phyloP scores from a whole-genome alignment of 2,113 vertebrate genomes.

The Eretmochelys imbricata region DNA sequence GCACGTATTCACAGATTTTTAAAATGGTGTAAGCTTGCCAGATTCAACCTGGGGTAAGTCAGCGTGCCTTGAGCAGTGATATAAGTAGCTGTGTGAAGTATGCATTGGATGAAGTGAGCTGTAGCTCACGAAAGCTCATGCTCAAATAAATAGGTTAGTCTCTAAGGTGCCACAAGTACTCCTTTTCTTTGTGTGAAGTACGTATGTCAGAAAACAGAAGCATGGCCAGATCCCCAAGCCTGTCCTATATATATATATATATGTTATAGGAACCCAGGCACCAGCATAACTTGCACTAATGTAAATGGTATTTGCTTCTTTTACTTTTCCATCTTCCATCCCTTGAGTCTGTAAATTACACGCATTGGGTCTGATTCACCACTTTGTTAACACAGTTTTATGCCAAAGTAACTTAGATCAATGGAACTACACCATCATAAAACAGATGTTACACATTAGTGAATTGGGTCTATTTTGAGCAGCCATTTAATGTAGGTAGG shows the following conservation, averaged over 20 bases:
- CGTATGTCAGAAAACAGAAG: neutral
- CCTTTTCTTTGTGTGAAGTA: neutral
- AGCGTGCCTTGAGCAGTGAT: neutral
- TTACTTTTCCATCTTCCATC: neutral
- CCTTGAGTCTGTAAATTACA: neutral
- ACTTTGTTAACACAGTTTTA: neutral
- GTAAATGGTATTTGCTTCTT: neutral
- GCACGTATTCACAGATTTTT: neutral
- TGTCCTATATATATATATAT: neutral
- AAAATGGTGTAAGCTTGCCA: neutral
- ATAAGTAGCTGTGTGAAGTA: neutral
- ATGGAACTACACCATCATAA: neutral
- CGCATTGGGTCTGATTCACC: neutral
- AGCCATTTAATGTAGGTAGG: neutral
- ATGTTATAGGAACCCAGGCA: neutral
- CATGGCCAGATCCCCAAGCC: neutral
- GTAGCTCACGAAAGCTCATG: too few species aligned
- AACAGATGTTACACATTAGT: neutral
- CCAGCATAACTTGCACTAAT: neutral
- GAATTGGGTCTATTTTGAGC: neutral
- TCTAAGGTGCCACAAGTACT: too few species aligned
- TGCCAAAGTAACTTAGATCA: neutral
- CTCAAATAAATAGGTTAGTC: too few species aligned
- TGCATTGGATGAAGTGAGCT: too few species aligned
- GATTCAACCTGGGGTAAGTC: neutral